A percentile compares a stretch with the other conserved stretches of the same genome.
phyloP scores from a whole-genome alignment of 2,888 invertebrate species.

The Drosophila eohydei region DNA sequence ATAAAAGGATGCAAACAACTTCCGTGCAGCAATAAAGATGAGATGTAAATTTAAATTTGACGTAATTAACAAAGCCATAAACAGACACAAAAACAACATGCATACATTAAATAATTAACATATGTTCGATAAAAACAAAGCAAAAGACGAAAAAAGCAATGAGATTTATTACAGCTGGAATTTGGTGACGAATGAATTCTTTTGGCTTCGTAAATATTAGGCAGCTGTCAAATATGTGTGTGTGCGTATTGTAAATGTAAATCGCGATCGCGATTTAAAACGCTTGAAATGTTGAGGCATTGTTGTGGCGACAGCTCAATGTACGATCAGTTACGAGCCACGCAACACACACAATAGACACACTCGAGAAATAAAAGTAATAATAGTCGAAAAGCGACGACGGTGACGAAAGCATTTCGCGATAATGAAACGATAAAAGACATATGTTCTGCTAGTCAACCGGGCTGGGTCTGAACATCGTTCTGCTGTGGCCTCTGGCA shows the following conservation, averaged over 20 bases:
- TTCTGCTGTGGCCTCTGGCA: constrained; percentile 15
- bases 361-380: constrained; percentile 39
- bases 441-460: constrained; percentile 34
- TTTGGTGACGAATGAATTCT: constrained; percentile 50
- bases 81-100: constrained; percentile 5
- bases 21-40: constrained; percentile 22
- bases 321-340: constrained; percentile 54
- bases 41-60: constrained; percentile 40
- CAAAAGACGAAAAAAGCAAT: constrained; percentile 7
- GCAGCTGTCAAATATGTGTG: constrained; percentile 18
- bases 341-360: constrained; percentile 56
- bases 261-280: constrained; percentile 53
- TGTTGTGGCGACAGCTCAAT: constrained; percentile 55
- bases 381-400: constrained; percentile 46
- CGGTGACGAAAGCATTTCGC: constrained; percentile 74
- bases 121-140: constrained; percentile 43
- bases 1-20: constrained; percentile 18
- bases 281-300: constrained; percentile 54
- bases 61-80: constrained; percentile 21
- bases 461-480: constrained; percentile 7
- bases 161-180: constrained; percentile 54
- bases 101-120: constrained; percentile 55
- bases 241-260: constrained; percentile 22
- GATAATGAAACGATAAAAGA: constrained; percentile 79
- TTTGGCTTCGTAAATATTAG: constrained; percentile 31